These are phyloP conservation scores for Oscheius sp. DNA, from an alignment of 2,888 invertebrate genomes.

Conservation along the genomic window DNA sequence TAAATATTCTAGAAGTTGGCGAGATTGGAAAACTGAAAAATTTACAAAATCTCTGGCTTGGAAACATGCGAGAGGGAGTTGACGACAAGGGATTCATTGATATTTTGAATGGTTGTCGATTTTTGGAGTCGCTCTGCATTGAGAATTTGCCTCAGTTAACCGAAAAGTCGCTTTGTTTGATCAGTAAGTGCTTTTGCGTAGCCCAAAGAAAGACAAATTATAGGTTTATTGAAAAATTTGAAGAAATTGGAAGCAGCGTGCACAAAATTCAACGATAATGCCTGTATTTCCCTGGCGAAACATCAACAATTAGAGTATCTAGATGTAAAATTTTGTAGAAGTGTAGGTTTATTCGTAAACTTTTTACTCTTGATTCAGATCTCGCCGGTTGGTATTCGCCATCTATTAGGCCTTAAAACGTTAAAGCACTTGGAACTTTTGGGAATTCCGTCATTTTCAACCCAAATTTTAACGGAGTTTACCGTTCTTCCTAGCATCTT, in stretches of 20 bases:
- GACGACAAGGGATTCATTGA: neutral
- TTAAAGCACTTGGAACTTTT: slow-evolving; percentile 10
- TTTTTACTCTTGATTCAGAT: neutral
- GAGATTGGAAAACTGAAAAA: neutral
- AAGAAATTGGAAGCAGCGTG: neutral
- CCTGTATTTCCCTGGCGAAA: neutral
- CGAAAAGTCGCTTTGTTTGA: neutral
- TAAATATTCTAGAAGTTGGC: slow-evolving; percentile 19
- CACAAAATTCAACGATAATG: neutral
- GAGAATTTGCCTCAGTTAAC: slow-evolving; percentile 16
- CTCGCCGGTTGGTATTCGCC: neutral
- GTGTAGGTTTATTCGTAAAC: neutral
- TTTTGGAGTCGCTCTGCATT: neutral
- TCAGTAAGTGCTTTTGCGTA: neutral
- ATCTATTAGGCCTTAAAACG: neutral
- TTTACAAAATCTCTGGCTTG: slow-evolving; percentile 9
- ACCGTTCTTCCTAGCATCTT: neutral
- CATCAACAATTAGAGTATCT: slow-evolving; percentile 2
- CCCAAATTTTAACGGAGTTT: neutral
- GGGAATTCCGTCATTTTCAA: slow-evolving; percentile 18
- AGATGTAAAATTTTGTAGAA: slow-evolving; percentile 25
- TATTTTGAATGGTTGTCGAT: neutral
- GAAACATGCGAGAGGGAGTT: slow-evolving; percentile 17
- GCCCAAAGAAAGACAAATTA: neutral
- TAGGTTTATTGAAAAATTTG: neutral